Evolutionary conservation across 2,888 invertebrate species (phyloP), one percentile per base, ranked within the genome.

Genomic region (Eristalis intricaria): DNA sequence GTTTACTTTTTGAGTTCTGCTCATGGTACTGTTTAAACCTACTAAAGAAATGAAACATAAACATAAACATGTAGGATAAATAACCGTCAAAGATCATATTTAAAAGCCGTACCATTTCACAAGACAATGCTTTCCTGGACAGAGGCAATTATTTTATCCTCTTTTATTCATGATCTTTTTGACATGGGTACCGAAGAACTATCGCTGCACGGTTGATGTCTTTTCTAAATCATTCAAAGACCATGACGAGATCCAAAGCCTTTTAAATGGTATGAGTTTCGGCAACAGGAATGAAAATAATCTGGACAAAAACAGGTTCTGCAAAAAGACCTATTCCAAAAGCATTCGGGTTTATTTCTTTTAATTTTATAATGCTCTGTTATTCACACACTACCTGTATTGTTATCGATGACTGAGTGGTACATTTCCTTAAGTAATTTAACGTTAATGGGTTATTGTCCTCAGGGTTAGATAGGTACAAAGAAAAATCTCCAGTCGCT

Each of bases 371-470:
- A 19, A 23, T 23, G 60, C 69, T 77, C 81, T 77, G 77, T 77
- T 65, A 83, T 43, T 78, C 58, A 73, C 70, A 70, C 77, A 78
- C 69, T 58, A 79, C 64, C 38, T 58, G 40, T 50, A 69, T 70
- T 60, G 64, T 50, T 58, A 56, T 50, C 58, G 64, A 50, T 13
- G 73, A 63, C 73, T 81, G 68, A 23, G 68, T 77, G 40, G 32
- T 77, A 64, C 68, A 60, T 73, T 76, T 71, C 79, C 43, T 22
- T 63, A 63, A 68, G 64, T 77, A 69, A 69, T 82, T 77, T 69
- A 82, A 78, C 77, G 74, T 69, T 82, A 77, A 74, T 77, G 85
- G 81, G 69, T 77, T 58, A 77, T 74, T 86, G 78, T 78, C 81
- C 78, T 78, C 75, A 50, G 66, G 78, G 70, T 83, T 70, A 66